Percentiles rank a stretch among this genome's conserved stretches.
Evolutionary conservation across 1,140 invertebrate genomes (phyloP).

Genomic region (Hycleus phaleratus): DNA sequence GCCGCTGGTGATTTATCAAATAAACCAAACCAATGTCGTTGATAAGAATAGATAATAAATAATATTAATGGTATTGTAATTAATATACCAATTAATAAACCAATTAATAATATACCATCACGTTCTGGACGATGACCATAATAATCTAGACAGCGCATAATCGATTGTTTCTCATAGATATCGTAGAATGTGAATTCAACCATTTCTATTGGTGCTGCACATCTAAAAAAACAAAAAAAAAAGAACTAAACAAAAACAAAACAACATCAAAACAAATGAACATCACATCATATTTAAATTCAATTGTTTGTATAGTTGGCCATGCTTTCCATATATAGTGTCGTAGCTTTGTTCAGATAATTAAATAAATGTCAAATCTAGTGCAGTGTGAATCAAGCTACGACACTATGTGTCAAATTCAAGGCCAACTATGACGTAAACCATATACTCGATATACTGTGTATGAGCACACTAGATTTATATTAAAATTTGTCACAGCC

Average conservation of each 20-base stretch:
- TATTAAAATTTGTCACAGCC: too few species aligned
- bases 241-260: background rate
- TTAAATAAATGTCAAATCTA: too few species aligned
- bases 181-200: constrained; percentile 48
- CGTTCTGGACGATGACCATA: constrained; percentile 54
- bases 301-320: too few species aligned
- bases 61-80: constrained; percentile 57
- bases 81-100: constrained; percentile 58
- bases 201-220: constrained; percentile 53
- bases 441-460: too few species aligned
- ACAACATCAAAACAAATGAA: background rate
- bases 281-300: background rate
- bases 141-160: constrained; percentile 53
- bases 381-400: too few species aligned
- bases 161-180: constrained; percentile 45
- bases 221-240: constrained; percentile 38
- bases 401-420: too few species aligned
- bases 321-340: too few species aligned
- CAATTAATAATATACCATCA: constrained; percentile 58
- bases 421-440: too few species aligned
- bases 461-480: too few species aligned
- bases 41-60: constrained; percentile 49
- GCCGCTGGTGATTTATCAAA: constrained; percentile 43
- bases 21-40: constrained; percentile 53
- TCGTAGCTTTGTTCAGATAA: too few species aligned